A percentile compares a stretch with the other conserved stretches of the same genome.
Conservation (phyloP, 2,113 vertebrate genomes). For the Opisthocomus hoazin region DNA sequence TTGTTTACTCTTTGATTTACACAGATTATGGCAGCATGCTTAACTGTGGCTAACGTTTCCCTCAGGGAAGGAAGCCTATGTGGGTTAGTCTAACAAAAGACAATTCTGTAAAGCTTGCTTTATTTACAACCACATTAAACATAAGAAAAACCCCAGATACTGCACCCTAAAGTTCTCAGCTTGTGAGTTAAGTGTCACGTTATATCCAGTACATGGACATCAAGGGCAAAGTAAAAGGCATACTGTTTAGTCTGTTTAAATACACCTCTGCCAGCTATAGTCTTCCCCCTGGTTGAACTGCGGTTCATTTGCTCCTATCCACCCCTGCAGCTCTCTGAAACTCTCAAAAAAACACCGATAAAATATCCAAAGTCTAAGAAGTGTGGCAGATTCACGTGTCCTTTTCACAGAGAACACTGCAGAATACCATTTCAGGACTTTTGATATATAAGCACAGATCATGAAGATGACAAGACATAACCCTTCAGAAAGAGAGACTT, state of each 20-base stretch:
- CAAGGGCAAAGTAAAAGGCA: background rate
- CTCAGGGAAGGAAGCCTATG: background rate
- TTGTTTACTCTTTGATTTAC: constrained; percentile 51
- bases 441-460: background rate
- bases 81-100: constrained; percentile 44
- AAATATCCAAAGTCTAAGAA: background rate
- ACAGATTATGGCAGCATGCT: background rate
- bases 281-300: background rate
- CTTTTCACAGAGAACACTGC: background rate
- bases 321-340: background rate
- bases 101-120: constrained; percentile 23
- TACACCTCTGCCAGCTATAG: background rate
- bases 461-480: background rate
- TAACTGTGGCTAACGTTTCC: background rate
- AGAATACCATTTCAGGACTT: background rate
- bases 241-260: background rate
- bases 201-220: background rate
- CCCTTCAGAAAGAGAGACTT: background rate
- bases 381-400: background rate
- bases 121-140: constrained; percentile 15
- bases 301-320: background rate
- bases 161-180: background rate
- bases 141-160: background rate
- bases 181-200: accelerated
- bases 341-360: background rate